Evolutionary conservation across 2,113 vertebrate species (phyloP).

Genomic region (Aythya baeri): DNA sequence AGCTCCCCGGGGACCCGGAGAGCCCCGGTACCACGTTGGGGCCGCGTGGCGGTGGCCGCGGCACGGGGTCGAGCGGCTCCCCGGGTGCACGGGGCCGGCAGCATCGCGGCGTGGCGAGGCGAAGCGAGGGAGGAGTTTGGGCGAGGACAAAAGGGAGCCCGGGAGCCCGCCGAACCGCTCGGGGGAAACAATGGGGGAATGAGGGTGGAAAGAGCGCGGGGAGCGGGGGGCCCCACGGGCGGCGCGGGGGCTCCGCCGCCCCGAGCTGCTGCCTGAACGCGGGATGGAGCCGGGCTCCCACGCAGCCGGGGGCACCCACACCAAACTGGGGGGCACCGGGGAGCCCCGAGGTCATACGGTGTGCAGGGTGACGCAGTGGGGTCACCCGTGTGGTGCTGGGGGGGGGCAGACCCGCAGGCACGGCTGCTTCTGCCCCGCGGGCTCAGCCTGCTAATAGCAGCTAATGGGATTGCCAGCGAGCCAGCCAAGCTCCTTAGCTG

Average conservation of each 20-base stretch:
- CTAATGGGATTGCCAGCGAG: constrained; percentile 36
- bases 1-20: not conserved
- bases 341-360: not conserved
- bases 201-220: constrained; percentile 64
- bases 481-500: constrained; percentile 26
- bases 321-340: fast-evolving
- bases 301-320: not conserved
- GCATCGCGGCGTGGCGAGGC: not conserved
- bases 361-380: not conserved
- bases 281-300: not conserved
- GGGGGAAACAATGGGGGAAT: constrained; percentile 49
- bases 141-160: constrained; percentile 56
- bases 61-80: fast-evolving
- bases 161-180: constrained; percentile 22
- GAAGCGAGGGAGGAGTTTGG: constrained; percentile 20
- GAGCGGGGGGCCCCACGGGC: not conserved
- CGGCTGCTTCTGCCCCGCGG: fast-evolving
- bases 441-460: not conserved
- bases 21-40: fast-evolving
- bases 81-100: not conserved
- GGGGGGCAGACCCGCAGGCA: not conserved
- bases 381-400: not conserved
- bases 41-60: fast-evolving
- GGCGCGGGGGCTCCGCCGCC: not conserved
- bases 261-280: not conserved